Evolutionary conservation across 1,140 invertebrate genomes (phyloP).

Genomic region (Agrilus planipennis): DNA sequence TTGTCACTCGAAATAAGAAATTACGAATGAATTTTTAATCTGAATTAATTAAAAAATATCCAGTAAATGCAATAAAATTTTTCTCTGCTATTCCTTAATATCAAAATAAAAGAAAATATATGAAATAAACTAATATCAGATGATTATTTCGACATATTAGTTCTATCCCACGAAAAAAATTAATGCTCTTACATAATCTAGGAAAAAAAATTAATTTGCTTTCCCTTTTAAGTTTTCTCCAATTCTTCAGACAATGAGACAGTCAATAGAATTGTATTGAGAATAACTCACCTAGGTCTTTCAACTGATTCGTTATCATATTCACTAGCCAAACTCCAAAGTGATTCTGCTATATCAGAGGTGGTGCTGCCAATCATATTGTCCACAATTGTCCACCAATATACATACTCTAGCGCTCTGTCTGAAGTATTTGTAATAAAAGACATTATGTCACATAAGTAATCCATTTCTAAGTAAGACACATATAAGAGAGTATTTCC

Average conservation of each 20-base stretch:
- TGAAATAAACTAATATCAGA: too few species aligned
- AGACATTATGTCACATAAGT: conserved; percentile 43
- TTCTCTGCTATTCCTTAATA: too few species aligned
- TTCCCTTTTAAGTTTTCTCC: too few species aligned
- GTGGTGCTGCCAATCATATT: conserved; percentile 51
- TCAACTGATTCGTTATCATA: conserved; percentile 11
- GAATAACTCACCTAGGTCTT: conserved; percentile 14
- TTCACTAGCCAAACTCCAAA: conserved; percentile 19
- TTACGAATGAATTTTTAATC: not conserved
- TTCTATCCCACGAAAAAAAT: too few species aligned
- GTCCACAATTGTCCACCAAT: conserved; percentile 57
- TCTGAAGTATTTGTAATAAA: conserved; percentile 41
- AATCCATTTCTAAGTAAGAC: conserved; percentile 45
- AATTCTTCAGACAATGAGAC: too few species aligned
- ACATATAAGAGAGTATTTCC: conserved; percentile 44
- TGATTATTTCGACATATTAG: too few species aligned
- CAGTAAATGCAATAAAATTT: not conserved
- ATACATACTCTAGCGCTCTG: conserved; percentile 46
- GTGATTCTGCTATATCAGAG: conserved; percentile 37
- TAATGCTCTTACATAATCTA: too few species aligned
- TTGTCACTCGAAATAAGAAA: not conserved
- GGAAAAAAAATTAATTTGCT: not conserved
- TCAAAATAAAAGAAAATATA: too few species aligned
- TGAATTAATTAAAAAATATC: not conserved
- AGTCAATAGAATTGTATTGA: not conserved